A percentile compares a stretch with the other conserved stretches of the same genome.
Evolutionary conservation across 2,888 invertebrate genomes (phyloP).

Genomic region (Andrena haemorrhoa): DNA sequence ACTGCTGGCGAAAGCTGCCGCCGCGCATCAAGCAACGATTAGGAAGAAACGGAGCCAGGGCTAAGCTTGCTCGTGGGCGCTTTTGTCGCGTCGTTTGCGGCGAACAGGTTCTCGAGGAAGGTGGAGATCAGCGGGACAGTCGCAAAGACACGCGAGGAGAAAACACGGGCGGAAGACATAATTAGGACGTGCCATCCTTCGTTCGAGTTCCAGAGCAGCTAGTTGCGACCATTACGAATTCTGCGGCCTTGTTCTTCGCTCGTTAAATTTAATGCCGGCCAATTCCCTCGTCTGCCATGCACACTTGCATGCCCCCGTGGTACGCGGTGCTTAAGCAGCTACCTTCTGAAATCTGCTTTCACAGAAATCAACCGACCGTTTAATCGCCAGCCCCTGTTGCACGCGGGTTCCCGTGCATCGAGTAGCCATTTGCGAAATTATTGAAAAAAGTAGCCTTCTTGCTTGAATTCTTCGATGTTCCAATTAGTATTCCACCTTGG

Average conservation of each 20-base stretch:
- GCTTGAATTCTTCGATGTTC: neutral
- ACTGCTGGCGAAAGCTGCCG: neutral
- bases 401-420: neutral
- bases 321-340: constrained; percentile 8
- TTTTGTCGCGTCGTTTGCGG: neutral
- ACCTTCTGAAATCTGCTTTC: constrained; percentile 38
- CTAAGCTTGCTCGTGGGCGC: neutral
- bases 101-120: constrained; percentile 7
- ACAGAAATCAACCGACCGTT: constrained; percentile 10
- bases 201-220: constrained; percentile 33
- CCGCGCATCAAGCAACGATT: neutral
- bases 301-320: neutral
- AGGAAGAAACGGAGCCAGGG: neutral
- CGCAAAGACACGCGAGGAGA: constrained; percentile 19
- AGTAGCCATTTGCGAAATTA: neutral
- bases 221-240: constrained; percentile 52
- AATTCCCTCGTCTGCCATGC: constrained; percentile 8
- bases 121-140: neutral
- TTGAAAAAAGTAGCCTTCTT: neutral
- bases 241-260: constrained; percentile 54
- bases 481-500: neutral
- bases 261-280: constrained; percentile 39
- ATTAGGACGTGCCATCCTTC: constrained; percentile 42
- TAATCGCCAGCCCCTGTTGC: neutral
- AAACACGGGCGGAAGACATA: constrained; percentile 27